Evolutionary conservation across 2,888 invertebrate species (phyloP), one percentile per base, ranked within the genome.

Genomic region (Philopedon plagiatum): DNA sequence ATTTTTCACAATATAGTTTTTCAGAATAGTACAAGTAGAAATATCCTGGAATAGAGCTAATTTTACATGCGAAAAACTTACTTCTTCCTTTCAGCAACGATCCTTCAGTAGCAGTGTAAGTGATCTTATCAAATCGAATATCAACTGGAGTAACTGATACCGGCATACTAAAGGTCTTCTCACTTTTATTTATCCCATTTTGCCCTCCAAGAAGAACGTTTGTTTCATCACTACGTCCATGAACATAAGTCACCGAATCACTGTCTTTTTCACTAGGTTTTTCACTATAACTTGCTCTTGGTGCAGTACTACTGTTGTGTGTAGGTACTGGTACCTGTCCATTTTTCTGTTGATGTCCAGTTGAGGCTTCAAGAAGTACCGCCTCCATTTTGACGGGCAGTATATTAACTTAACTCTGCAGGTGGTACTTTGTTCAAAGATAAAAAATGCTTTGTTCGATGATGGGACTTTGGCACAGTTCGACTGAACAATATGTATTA

Each of bases 91-190:
- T 60, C 7, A 78, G 74, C n/a, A 79, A 34, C 15, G 66, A 93
- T 76, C 93, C 94, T 70, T 92, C 86, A 37, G 89, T 89, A 15
- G 94, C 94, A 0, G 89, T 91, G 80, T 92, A 93, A 0, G 89
- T 90, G 75, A 95, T 88, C 80, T 93, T 90, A 71, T 91, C 90
- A 83, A 94, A 94, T 76, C 90, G 88, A 74, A 95, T 90, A 81
- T 94, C 93, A 34, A 94, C 78, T 0, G 83, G 81, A 63, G 80
- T 78, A 18, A 76, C 79, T 23, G 77, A 76, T 0, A 82, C 80
- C 63, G 80, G 51, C 76, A 79, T 78, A 63, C 76, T 80, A 71
- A 83, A 83, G 11, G 67, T 78, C 8, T 76, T 66, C 19, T 57
- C 69, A 32, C 69, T 68, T 15, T 64, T 73, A 1, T 29, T 60